phyloP scores from a whole-genome alignment of 2,888 invertebrate species.

The Brachylomia viminalis region DNA sequence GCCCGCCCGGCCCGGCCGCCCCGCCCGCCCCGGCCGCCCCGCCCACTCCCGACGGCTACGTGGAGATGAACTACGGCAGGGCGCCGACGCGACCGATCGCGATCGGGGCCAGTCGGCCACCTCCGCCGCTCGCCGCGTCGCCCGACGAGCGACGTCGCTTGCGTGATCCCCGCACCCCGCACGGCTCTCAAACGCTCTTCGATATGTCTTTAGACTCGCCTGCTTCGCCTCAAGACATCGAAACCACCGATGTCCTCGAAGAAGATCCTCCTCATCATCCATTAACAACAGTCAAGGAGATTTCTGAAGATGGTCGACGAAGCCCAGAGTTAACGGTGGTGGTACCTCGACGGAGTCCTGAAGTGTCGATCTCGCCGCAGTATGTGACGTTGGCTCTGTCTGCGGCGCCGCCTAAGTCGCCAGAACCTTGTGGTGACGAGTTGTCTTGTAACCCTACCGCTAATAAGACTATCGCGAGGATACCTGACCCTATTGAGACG shows the following conservation, averaged over 20 bases:
- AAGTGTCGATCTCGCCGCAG: constrained; percentile 81
- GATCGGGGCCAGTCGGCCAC: constrained; percentile 83
- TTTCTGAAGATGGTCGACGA: constrained; percentile 79
- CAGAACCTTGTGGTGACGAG: constrained; percentile 68
- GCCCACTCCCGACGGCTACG: constrained; percentile 83
- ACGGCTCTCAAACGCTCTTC: constrained; percentile 92
- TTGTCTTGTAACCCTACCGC: constrained; percentile 85
- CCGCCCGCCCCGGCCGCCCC: constrained; percentile 45
- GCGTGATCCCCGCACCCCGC: constrained; percentile 84
- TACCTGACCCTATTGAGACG: constrained; percentile 68
- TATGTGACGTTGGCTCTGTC: constrained; percentile 87
- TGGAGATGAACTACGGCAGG: constrained; percentile 88
- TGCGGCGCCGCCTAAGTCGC: constrained; percentile 57
- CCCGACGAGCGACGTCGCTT: constrained; percentile 75
- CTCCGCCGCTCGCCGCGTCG: constrained; percentile 67
- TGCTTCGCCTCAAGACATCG: constrained; percentile 90
- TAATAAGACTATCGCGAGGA: constrained; percentile 80
- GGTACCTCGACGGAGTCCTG: constrained; percentile 60
- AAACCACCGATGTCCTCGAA: constrained; percentile 75
- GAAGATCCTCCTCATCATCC: constrained; percentile 75
- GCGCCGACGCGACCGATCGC: constrained; percentile 91
- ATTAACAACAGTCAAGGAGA: constrained; percentile 81
- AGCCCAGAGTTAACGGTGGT: constrained; percentile 66
- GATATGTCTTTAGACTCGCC: constrained; percentile 93
- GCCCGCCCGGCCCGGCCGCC: constrained; percentile 24